Evolutionary conservation across 35 echinoderm and acorn worm species (phyloP).

Genomic region (Heliocidaris tuberculata): DNA sequence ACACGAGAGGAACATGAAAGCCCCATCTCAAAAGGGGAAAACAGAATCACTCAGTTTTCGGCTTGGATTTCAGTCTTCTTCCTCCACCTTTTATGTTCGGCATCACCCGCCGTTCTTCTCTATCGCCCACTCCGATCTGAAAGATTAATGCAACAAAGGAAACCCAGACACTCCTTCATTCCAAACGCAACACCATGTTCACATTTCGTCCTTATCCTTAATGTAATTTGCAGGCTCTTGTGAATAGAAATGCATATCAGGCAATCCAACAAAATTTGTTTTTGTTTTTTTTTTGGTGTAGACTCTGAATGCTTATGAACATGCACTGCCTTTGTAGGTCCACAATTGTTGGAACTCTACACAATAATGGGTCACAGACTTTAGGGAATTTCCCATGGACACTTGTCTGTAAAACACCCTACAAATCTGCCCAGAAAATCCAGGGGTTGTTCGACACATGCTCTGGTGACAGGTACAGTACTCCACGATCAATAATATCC

Average conservation of each 20-base stretch:
- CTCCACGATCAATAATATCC: too few species aligned
- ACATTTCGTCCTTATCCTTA: not conserved
- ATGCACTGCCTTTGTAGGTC: too few species aligned
- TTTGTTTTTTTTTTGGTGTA: too few species aligned
- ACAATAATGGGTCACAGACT: too few species aligned
- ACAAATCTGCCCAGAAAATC: too few species aligned
- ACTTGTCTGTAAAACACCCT: too few species aligned
- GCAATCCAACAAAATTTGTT: too few species aligned
- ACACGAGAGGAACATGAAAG: conserved; percentile 26
- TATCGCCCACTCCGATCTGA: not conserved
- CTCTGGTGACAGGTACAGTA: too few species aligned
- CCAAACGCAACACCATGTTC: not conserved
- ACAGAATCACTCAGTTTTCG: conserved; percentile 38
- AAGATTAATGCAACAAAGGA: conserved; percentile 13
- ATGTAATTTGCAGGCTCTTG: not conserved
- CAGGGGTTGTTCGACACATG: too few species aligned
- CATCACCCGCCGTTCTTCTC: conserved; percentile 15
- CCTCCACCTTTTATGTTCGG: conserved; percentile 18
- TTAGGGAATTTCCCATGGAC: too few species aligned
- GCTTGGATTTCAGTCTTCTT: conserved; percentile 28
- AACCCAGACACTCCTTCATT: conserved; percentile 31
- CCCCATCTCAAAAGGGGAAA: conserved; percentile 9
- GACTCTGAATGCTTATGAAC: too few species aligned
- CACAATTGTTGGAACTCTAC: too few species aligned
- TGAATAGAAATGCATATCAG: not conserved